Base-by-base conservation (phyloP, 2,797 vertebrate genomes). In the Hemibagrus guttatus region DNA sequence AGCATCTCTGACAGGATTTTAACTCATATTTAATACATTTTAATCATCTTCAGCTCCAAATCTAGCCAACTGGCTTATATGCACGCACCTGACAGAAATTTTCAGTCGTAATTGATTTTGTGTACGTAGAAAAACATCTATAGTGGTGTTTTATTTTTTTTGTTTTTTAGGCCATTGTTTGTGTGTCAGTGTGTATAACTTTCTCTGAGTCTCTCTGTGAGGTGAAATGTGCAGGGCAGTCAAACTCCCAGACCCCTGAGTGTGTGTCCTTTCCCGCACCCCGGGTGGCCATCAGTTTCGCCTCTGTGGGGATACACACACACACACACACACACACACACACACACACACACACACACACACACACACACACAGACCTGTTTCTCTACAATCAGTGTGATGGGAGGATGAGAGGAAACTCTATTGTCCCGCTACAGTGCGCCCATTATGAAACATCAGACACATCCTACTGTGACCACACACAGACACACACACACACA, bases 211-310 rank as follows among this genome's bases (percentile, higher is more conserved):
- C 39, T 46, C 79, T 81, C 12, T 61, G 19, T 39, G 58, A 83
- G 19, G 49, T 56, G 64, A 83, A 28, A 35, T 26, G 63, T 56
- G 39, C 6, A 23, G 81, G 11, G 56, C 49, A 56, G 66, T 69
- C 13, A 6, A 35, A 69, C 39, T 35, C 42, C 49, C 19, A 26
- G 58, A 64, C 39, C 39, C 14, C 59, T 19, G 59, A 64, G 39
- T 49, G 42, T 49, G 61, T 81, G 79, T 64, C 82, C 66, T 83
- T 71, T 83, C 52, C 82, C 2, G 17, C 46, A 56, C 52, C 21
- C 12, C 5, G 5, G 63, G 61, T 68, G 42, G 81, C 81, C 52
- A 54, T 81, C 59, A 46, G 59, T 80, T 80, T 59, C 59, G 56
- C 17, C 75, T 56, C 6, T 9, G 4, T 6, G 39, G 28, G 26